phyloP scores from a whole-genome alignment of 2,113 vertebrate species.

The Mirza zaza region DNA sequence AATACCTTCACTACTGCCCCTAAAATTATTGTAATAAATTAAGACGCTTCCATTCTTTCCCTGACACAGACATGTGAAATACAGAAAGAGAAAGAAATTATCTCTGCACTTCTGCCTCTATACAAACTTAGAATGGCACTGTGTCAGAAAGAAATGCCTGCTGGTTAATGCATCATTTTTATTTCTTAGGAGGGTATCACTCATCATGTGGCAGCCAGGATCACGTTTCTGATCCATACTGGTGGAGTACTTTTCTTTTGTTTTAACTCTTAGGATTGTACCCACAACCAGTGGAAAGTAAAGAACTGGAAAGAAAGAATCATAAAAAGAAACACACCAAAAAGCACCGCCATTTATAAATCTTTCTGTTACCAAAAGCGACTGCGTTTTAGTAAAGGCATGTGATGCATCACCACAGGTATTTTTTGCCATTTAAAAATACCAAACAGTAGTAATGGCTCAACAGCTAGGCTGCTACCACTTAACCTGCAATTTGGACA shows the following conservation, averaged over 20 bases:
- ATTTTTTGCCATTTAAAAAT: conserved; percentile 56
- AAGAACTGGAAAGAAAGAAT: conserved; percentile 60
- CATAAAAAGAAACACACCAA: conserved; percentile 7
- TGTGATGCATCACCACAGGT: not conserved
- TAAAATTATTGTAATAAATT: conserved; percentile 43
- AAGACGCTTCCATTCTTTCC: conserved; percentile 21
- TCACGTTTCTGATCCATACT: not conserved
- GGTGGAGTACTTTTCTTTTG: not conserved
- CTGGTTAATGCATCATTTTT: not conserved
- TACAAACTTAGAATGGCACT: not conserved
- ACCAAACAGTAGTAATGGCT: not conserved
- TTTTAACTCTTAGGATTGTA: not conserved
- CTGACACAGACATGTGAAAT: not conserved
- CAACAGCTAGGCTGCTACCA: not conserved
- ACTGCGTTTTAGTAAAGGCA: not conserved
- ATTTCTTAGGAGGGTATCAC: not conserved
- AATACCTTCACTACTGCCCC: not conserved
- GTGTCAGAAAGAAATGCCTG: not conserved
- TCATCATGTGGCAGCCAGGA: not conserved
- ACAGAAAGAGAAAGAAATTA: not conserved
- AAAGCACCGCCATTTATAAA: conserved; percentile 41
- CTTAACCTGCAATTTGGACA: conserved; percentile 11
- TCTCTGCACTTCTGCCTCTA: not conserved
- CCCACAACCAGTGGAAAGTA: conserved; percentile 14
- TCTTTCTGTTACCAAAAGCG: not conserved